A percentile compares a stretch with the other conserved stretches of the same genome.
phyloP scores from a whole-genome alignment of 2,113 vertebrate species.

The Pelecanus crispus region DNA sequence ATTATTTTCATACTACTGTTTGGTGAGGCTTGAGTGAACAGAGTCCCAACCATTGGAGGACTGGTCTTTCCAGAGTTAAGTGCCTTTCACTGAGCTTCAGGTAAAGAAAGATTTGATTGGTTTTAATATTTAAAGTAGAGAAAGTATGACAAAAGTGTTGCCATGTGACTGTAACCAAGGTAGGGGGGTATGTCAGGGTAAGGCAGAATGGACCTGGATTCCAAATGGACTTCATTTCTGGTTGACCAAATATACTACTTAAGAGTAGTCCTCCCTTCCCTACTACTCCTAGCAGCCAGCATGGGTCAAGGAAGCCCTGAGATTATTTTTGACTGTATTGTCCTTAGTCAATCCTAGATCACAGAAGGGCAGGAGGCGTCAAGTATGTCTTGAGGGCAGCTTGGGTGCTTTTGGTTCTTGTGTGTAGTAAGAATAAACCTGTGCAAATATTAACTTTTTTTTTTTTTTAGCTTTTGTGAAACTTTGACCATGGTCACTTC shows the following conservation, averaged over 20 bases:
- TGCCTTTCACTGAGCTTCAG: background rate
- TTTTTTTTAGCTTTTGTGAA: background rate
- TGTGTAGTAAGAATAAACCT: background rate
- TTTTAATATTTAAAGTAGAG: background rate
- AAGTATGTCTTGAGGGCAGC: background rate
- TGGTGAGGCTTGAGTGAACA: background rate
- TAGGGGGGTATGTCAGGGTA: background rate
- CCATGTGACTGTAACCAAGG: background rate
- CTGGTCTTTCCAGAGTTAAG: background rate
- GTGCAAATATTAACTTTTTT: background rate
- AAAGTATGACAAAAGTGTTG: background rate
- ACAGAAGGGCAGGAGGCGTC: background rate
- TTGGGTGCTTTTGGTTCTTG: background rate
- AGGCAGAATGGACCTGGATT: background rate
- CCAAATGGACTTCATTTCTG: background rate
- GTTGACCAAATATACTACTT: background rate
- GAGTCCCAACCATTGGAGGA: background rate
- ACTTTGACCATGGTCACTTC: background rate
- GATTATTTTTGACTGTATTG: background rate
- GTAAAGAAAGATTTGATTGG: background rate
- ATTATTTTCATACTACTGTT: background rate
- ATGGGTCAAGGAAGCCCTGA: background rate
- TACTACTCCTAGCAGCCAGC: background rate
- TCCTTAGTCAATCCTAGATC: background rate
- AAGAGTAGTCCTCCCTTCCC: background rate